phyloP scores from a whole-genome alignment of 2,113 vertebrate species.

The Oncorhynchus clarkii region DNA sequence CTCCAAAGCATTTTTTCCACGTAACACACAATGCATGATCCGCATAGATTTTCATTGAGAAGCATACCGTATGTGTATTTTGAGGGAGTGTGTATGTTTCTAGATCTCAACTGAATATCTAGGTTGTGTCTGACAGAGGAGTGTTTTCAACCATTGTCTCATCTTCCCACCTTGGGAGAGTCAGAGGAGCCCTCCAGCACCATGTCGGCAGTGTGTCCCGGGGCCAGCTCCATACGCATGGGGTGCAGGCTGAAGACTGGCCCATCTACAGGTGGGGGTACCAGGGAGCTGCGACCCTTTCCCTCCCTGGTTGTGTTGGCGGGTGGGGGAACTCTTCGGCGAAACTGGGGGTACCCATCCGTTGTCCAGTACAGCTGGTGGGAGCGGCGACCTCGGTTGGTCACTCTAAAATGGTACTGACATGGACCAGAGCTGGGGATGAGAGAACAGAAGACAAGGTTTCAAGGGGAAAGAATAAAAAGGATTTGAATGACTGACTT shows the following conservation, averaged over 20 bases:
- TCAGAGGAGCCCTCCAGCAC: conserved; percentile 74
- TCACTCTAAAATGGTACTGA: conserved; percentile 78
- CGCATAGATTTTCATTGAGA: too few relatives aligned
- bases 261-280: rapidly evolving
- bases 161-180: conserved; percentile 68
- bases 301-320: background rate
- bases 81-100: background rate
- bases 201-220: conserved; percentile 74
- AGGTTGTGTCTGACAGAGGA: conserved; percentile 1
- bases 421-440: conserved; percentile 67
- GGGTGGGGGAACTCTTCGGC: conserved; percentile 15
- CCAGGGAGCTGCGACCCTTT: background rate
- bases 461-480: background rate
- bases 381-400: conserved; percentile 73
- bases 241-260: conserved; percentile 78
- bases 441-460: background rate
- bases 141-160: background rate
- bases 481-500: too few relatives aligned
- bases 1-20: too few relatives aligned
- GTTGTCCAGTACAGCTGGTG: conserved; percentile 80
- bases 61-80: too few relatives aligned
- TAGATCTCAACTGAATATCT: too few relatives aligned
- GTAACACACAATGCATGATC: too few relatives aligned
- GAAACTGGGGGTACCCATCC: conserved; percentile 47
- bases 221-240: conserved; percentile 67